Conservation (phyloP, 2,888 invertebrate genomes). For the Sminthurides aquaticus region DNA sequence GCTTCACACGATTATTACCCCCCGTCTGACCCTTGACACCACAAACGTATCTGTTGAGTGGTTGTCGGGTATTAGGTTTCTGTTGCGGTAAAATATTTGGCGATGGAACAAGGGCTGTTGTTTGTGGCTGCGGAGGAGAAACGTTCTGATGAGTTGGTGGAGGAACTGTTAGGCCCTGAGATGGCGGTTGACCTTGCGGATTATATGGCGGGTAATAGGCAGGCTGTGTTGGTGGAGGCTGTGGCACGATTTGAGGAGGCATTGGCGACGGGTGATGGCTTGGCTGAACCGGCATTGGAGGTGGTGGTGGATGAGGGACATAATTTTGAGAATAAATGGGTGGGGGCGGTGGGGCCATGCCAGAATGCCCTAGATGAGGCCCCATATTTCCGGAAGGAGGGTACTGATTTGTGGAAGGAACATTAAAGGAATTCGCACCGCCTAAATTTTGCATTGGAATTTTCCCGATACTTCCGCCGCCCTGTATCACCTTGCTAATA, state of each 20-base stretch:
- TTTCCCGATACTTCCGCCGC: not conserved
- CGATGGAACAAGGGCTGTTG: not conserved
- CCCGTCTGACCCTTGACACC: constrained; percentile 74
- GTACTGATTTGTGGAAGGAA: not conserved
- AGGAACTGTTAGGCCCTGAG: constrained; percentile 2
- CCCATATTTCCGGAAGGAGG: not conserved
- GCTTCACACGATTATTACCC: constrained; percentile 44
- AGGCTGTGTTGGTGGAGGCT: no score
- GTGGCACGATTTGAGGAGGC: constrained; percentile 17
- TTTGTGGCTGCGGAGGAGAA: not conserved
- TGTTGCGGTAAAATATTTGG: constrained; percentile 21
- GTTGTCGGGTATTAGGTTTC: constrained; percentile 17
- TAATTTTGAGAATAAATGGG: not conserved
- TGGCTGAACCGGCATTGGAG: constrained; percentile 4
- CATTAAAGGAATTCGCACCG: not conserved
- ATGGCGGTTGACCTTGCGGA: not conserved
- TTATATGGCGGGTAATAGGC: no score
- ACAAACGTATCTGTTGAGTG: constrained; percentile 61
- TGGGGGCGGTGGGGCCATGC: constrained; percentile 16
- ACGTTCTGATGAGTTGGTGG: not conserved
- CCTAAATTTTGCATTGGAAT: not conserved
- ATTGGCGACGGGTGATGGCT: constrained; percentile 14
- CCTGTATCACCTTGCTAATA: not conserved
- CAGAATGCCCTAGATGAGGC: constrained; percentile 15
- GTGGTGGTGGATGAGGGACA: not conserved